A percentile compares a stretch with the other conserved stretches of the same genome.
phyloP scores from a whole-genome alignment of 37 sponge, comb jelly and placozoan species.

The Mnemiopsis leidyi region DNA sequence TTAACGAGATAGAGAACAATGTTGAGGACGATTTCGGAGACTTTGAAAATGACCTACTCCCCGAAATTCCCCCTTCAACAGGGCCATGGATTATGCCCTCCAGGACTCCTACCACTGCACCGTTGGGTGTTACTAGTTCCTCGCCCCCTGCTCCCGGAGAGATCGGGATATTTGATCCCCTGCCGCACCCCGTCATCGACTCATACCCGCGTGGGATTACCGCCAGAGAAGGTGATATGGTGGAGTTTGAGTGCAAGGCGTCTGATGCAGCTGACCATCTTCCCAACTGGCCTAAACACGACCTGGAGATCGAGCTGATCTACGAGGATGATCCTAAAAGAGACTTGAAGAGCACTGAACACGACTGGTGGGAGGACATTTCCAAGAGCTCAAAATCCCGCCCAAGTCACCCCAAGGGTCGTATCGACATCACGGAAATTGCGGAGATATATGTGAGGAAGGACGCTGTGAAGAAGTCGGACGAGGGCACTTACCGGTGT shows the following conservation, averaged over 20 bases:
- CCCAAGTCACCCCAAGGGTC: neutral
- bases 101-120: neutral
- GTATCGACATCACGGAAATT: neutral
- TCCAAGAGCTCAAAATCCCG: neutral
- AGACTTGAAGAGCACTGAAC: neutral
- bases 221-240: neutral
- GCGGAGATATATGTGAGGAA: conserved; percentile 54
- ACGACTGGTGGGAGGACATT: neutral
- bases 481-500: conserved; percentile 91
- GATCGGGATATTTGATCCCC: neutral
- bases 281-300: neutral
- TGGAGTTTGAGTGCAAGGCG: neutral
- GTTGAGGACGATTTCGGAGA: neutral
- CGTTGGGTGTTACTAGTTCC: neutral
- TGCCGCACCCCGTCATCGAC: neutral
- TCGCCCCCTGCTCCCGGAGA: neutral
- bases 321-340: neutral
- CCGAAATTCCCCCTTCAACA: neutral
- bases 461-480: conserved; percentile 76
- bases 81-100: too few relatives aligned
- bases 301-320: neutral
- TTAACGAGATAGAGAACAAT: neutral
- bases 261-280: neutral
- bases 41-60: neutral
- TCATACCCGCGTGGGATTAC: neutral